These are phyloP conservation scores for Leptocoma aspasia DNA, from an alignment of 2,113 vertebrate genomes.

Conservation along the genomic window DNA sequence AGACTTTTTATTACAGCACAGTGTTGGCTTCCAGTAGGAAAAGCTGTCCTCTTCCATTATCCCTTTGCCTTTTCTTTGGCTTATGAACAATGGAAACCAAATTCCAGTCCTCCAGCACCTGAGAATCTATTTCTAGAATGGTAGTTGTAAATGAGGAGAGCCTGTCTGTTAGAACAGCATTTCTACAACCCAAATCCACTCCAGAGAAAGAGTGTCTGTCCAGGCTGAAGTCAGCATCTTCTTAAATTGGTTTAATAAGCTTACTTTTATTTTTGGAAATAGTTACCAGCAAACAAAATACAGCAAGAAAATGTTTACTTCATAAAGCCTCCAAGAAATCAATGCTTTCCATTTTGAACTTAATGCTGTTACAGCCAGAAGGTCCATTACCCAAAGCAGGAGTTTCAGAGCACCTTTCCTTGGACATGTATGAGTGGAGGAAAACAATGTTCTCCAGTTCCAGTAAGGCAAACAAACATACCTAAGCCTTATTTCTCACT, in stretches of 20 bases:
- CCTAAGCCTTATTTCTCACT: background rate
- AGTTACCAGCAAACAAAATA: conserved; percentile 1
- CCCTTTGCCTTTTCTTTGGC: background rate
- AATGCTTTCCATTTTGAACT: conserved; percentile 10
- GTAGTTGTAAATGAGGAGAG: background rate
- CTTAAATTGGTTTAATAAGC: conserved; percentile 19
- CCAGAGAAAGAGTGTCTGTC: background rate
- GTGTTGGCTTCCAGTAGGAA: background rate
- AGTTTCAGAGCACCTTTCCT: background rate
- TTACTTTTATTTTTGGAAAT: conserved; percentile 18
- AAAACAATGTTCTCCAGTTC: background rate
- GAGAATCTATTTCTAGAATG: background rate
- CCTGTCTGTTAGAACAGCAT: background rate
- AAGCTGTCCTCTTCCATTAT: background rate
- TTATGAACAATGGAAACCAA: background rate
- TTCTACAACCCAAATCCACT: background rate
- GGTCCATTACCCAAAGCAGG: background rate
- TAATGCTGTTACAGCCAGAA: background rate
- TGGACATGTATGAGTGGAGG: background rate
- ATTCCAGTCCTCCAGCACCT: background rate
- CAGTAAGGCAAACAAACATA: background rate
- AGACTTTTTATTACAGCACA: background rate
- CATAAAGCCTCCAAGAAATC: conserved; percentile 34
- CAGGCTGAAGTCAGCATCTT: background rate
- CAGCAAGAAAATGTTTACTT: conserved; percentile 27